Conservation (phyloP, 2,888 invertebrate genomes). For the Diarsia rubi region DNA sequence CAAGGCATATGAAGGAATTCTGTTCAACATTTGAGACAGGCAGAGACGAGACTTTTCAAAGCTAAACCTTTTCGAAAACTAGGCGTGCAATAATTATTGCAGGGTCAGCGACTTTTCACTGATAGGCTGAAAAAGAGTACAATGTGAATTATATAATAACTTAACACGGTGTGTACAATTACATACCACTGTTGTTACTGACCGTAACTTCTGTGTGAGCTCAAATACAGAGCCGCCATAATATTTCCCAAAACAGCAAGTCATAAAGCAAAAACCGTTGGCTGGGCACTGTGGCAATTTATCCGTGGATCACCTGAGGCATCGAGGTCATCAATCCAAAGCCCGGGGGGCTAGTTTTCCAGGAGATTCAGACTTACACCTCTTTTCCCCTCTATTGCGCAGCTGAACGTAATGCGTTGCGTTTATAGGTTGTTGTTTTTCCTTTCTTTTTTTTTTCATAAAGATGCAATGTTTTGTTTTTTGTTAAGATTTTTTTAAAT, state of each 20-base stretch:
- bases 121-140: background rate
- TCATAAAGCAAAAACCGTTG: conserved; percentile 72
- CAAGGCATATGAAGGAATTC: background rate
- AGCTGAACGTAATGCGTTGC: conserved; percentile 70
- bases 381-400: conserved; percentile 76
- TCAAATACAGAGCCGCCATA: conserved; percentile 45
- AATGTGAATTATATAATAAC: too few relatives aligned
- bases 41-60: background rate
- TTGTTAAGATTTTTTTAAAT: background rate
- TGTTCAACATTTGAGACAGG: background rate
- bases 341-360: conserved; percentile 82
- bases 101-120: background rate
- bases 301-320: conserved; percentile 82
- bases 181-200: background rate
- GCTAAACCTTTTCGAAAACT: background rate
- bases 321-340: conserved; percentile 84
- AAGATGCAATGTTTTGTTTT: background rate
- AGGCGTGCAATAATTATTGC: background rate
- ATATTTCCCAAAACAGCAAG: conserved; percentile 67
- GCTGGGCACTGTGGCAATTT: conserved; percentile 69
- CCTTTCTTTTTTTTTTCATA: background rate
- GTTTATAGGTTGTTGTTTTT: conserved; percentile 50
- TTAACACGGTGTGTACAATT: background rate
- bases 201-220: background rate
- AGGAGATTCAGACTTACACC: conserved; percentile 78